phyloP scores from a whole-genome alignment of 2,113 vertebrate genomes.

The Strix uralensis region DNA sequence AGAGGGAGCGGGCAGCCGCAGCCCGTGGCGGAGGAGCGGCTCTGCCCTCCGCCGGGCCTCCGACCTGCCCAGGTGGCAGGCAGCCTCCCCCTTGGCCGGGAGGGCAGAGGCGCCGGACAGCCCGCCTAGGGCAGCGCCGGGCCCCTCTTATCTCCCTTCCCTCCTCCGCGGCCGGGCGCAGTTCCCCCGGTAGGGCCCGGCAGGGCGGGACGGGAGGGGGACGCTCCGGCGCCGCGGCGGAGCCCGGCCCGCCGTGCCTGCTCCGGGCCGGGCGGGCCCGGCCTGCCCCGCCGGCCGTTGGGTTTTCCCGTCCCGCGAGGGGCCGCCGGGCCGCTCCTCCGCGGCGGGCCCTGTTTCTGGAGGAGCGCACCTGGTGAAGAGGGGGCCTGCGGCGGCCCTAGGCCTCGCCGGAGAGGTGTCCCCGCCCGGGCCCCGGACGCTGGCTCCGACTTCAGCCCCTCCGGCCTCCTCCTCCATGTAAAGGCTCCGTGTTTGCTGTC shows the following conservation, averaged over 20 bases:
- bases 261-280: background rate
- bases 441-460: background rate
- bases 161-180: background rate
- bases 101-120: background rate
- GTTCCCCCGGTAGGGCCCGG: no score
- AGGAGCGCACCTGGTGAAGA: background rate
- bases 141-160: background rate
- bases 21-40: no score
- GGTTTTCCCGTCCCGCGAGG: background rate
- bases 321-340: background rate
- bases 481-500: background rate
- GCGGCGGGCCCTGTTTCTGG: background rate
- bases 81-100: background rate
- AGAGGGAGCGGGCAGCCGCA: background rate
- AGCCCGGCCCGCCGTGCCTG: background rate
- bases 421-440: background rate
- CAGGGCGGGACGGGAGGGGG: background rate
- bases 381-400: background rate
- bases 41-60: background rate
- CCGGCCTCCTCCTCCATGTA: background rate
- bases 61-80: background rate
- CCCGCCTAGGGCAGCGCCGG: background rate
- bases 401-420: background rate
- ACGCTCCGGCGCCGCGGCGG: background rate
- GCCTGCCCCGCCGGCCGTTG: background rate